Conservation (phyloP, 2,888 invertebrate genomes). For the Ophonus ardosiacus region DNA sequence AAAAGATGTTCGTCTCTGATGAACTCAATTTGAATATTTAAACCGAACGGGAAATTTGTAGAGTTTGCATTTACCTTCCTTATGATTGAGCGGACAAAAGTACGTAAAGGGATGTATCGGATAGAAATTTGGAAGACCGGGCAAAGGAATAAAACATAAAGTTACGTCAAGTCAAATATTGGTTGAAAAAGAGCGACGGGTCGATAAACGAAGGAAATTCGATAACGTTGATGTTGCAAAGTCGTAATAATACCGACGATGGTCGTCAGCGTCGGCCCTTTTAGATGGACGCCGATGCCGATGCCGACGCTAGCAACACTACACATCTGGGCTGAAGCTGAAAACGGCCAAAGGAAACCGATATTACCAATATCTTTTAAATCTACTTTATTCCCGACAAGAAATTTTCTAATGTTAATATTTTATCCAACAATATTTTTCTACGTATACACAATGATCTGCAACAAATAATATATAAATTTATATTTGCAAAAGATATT, state of each 20-base stretch:
- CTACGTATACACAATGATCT: neutral
- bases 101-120: slow-evolving; percentile 33
- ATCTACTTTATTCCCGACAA: slow-evolving; percentile 31
- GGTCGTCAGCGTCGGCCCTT: slow-evolving; percentile 32
- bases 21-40: slow-evolving; percentile 40
- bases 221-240: slow-evolving; percentile 57
- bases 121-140: slow-evolving; percentile 16
- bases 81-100: slow-evolving; percentile 21
- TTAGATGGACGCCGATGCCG: slow-evolving; percentile 14
- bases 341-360: neutral
- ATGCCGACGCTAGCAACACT: neutral
- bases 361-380: slow-evolving; percentile 35
- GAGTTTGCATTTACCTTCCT: slow-evolving; percentile 44
- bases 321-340: slow-evolving; percentile 7
- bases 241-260: slow-evolving; percentile 48
- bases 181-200: slow-evolving; percentile 51
- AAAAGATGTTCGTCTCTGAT: slow-evolving; percentile 12
- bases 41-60: slow-evolving; percentile 24
- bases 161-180: slow-evolving; percentile 53
- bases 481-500: too few species aligned
- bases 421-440: neutral
- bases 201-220: slow-evolving; percentile 54
- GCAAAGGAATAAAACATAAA: slow-evolving; percentile 50
- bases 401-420: neutral
- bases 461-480: neutral